Base-by-base conservation (phyloP, 1,140 invertebrate genomes). In the Drosophila varians region DNA sequence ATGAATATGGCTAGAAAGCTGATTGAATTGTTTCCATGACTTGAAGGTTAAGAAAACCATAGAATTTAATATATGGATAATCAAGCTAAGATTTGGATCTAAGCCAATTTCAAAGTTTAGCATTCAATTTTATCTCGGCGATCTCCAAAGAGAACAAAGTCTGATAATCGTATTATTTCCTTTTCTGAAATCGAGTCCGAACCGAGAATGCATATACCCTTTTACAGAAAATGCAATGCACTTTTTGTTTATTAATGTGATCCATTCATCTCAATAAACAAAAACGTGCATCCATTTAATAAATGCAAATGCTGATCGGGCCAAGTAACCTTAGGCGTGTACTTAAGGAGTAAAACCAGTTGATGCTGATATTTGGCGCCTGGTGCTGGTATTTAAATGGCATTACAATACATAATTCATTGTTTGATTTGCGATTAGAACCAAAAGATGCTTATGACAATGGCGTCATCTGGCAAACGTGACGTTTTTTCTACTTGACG, bases 371-470 rank as follows among this genome's bases (percentile, higher is more conserved):
- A 43, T 65, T 65, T 65, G 60, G 62, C 46, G 58, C 58, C 43
- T 25, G 42, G 43, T 12, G 19, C 19, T 2, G 46, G 21, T 31
- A 57, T 56, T 69, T 52, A 40, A 54, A 25, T 61, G 53, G 38
- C 71, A 75, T 80, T 75, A 62, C 48, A 40, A 77, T 83, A 71
- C 75, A 83, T 84, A 87, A 86, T 74, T 74, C 64, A 77, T 74
- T 82, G 65, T 71, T 86, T 78, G 74, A 75, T 70, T 83, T 77
- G 34, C 42, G 71, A 75, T 86, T 74, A 78, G 42, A 61, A 45
- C 23, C 36, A 47, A 58, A 56, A 53, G 46, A 64, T 49, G 48
- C 48, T 51, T 74, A 61, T 74, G 75, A 64, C 72, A 75, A 74
- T 75, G 73, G 48, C 73, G 45, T 75, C 73, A 69, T 74, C 47